A percentile compares a stretch with the other conserved stretches of the same genome.
These are phyloP conservation scores for Lamellibrachia satsuma DNA, from an alignment of 2,888 invertebrate genomes.

Conservation along the genomic window DNA sequence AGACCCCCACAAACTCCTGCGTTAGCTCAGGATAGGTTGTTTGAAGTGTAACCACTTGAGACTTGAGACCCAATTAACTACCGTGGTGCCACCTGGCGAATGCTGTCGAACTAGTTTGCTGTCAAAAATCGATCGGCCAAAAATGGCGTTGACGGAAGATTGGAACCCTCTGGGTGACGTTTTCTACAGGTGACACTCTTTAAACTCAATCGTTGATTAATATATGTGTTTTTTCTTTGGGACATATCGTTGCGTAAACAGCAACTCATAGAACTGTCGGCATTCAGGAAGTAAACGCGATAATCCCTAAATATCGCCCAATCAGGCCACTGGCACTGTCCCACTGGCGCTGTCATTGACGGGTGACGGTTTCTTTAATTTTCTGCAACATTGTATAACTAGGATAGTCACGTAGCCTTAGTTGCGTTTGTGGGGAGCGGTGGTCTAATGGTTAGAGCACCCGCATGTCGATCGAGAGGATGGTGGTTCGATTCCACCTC, in stretches of 20 bases:
- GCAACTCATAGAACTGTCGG: neutral
- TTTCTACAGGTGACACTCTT: conserved; percentile 54
- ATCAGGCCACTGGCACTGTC: neutral
- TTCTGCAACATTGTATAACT: neutral
- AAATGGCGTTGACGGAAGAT: conserved; percentile 59
- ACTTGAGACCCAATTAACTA: neutral
- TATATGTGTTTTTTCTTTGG: neutral
- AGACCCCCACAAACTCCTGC: too few relatives aligned
- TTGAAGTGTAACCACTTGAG: too few relatives aligned
- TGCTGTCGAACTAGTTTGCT: neutral
- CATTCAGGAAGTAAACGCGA: neutral
- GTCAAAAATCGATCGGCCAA: conserved; percentile 19
- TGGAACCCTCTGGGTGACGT: conserved; percentile 62
- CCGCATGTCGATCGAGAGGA: too few relatives aligned
- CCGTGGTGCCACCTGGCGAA: neutral
- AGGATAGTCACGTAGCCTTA: too few relatives aligned
- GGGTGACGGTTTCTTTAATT: neutral
- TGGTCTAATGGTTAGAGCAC: too few relatives aligned
- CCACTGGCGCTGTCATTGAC: too few relatives aligned
- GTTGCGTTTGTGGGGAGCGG: too few relatives aligned
- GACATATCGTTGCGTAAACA: neutral
- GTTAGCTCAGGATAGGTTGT: too few relatives aligned
- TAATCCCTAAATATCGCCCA: neutral
- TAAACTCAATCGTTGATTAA: neutral
- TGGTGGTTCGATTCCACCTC: too few relatives aligned